Evolutionary conservation across 2,888 invertebrate genomes (phyloP), one percentile per base, ranked within the genome.

Genomic region (Corbicula japonica): DNA sequence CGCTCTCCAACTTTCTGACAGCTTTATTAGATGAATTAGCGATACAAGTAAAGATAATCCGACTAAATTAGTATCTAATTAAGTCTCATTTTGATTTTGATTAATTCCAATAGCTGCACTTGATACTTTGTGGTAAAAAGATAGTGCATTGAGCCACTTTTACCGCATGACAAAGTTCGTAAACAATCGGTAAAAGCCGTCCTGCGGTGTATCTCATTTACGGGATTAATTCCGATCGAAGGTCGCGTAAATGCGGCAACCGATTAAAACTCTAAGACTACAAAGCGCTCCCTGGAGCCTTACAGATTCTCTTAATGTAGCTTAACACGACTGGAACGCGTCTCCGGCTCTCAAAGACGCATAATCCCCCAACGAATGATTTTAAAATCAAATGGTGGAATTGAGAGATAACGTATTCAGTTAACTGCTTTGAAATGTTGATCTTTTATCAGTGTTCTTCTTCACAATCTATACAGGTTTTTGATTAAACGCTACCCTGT

Each of bases 51-150:
- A 34, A 68, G 34, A 65, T 76, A 69, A 76, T 71, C 60, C 76
- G 52, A 38, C 35, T 35, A 73, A 80, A 80, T 79, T 73, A 75
- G 71, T 34, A 35, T 62, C 74, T 80, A 75, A 80, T 80, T 80
- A 71, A 68, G 41, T 48, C 35, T 44, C 66, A 70, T 75, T 61
- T 69, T 35, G 41, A 18, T 46, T 66, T 80, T 75, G 46, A 72
- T 72, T 69, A 60, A 60, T 60, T 71, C 68, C 52, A 62, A 75
- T 70, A 28, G 46, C 48, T 30, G 56, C 50, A 35, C 66, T 65
- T 71, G 71, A 71, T 71, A 58, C n/a, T 68, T 41, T 71, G 79
- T 38, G 79, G 79, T 80, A 28, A 62, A 68, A 54, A 61, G 72
- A 77, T 56, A 60, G 48, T 32, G 28, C 26, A 52, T 30, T 54